Base-by-base conservation (phyloP, 2,113 vertebrate species). In the Trematocara stigmaticum region DNA sequence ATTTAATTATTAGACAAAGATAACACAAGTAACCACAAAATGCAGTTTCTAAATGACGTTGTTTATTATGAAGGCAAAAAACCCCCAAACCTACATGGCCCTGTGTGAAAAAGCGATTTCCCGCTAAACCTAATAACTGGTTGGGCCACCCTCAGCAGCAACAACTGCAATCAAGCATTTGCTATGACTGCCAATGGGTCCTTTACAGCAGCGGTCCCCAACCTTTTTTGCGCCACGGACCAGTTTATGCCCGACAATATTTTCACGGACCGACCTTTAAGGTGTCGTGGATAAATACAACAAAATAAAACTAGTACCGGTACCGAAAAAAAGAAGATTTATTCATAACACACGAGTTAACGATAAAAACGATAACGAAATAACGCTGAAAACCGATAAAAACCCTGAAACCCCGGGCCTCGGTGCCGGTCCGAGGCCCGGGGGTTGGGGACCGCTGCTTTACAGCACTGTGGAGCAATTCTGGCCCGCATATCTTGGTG, bases 31-130 rank as follows among this genome's bases (percentile, higher is more conserved):
- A 26, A 55, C 2, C 53, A 26, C 53, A 26, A 26, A 56, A 56
- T 56, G 23, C 11, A 56, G 23, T 56, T 56, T 56, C 53, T 56
- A 29, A 13, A 56, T 56, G 11, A 56, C 6, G 1, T 56, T 13
- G 11, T 7, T 29, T 29, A 56, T 29, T 56, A 56, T 56, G 53
- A 56, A 7, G 2, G 23, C 0, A 7, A 29, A 56, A 7, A 29
- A 7, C 0, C 0, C 53, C 23, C 23, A 13, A 56, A 26, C 0
- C 23, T 56, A 56, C 23, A 26, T 13, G 53, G 23, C 53, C 23
- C 53, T 55, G 53, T 55, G 20, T 55, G 53, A 55, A 55, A 55
- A 5, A 23, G 20, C 12, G 53, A 55, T 12, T 55, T 23, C 1
- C 53, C 6, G 2, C 11, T 56, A 56, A 56, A 56, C 53, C 53